These are phyloP conservation scores for Chrysodeixis includens DNA, from an alignment of 2,888 invertebrate species.

Conservation along the genomic window DNA sequence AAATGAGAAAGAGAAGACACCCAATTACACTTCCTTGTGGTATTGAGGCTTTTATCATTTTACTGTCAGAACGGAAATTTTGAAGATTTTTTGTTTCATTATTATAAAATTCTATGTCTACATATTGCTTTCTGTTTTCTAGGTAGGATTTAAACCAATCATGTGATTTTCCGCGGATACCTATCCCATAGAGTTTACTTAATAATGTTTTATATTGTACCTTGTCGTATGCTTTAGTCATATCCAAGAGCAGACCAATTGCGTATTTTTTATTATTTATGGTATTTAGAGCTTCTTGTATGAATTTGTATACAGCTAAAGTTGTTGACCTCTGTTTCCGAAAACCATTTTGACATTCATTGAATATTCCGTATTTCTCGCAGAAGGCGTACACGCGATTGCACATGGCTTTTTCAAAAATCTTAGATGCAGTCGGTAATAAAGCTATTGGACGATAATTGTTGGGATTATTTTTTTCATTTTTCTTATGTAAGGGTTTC, in stretches of 20 bases:
- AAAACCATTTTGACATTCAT: background rate
- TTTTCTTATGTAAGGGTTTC: no score
- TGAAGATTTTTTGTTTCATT: background rate
- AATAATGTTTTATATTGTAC: conserved; percentile 6
- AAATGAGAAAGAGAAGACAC: conserved; percentile 1
- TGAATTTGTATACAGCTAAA: conserved; percentile 3
- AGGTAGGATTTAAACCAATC: background rate
- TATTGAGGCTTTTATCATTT: conserved; percentile 4
- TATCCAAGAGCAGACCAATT: background rate
- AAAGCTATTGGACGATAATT: background rate
- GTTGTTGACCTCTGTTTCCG: background rate
- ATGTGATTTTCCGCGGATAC: conserved; percentile 1
- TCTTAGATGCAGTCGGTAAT: conserved; percentile 7
- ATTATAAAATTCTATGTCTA: background rate
- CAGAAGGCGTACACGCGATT: conserved; percentile 5
- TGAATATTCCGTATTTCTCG: conserved; percentile 5
- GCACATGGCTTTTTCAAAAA: background rate
- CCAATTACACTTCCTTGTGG: conserved; percentile 10
- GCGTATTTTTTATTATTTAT: conserved; percentile 10
- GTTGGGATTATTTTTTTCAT: no score
- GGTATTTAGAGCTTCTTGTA: background rate
- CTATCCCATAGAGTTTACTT: conserved; percentile 2
- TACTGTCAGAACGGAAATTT: conserved; percentile 1
- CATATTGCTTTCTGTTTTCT: background rate
- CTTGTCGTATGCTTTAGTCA: conserved; percentile 10